phyloP scores from a whole-genome alignment of 1,140 invertebrate genomes.

The Bicyclus anynana region DNA sequence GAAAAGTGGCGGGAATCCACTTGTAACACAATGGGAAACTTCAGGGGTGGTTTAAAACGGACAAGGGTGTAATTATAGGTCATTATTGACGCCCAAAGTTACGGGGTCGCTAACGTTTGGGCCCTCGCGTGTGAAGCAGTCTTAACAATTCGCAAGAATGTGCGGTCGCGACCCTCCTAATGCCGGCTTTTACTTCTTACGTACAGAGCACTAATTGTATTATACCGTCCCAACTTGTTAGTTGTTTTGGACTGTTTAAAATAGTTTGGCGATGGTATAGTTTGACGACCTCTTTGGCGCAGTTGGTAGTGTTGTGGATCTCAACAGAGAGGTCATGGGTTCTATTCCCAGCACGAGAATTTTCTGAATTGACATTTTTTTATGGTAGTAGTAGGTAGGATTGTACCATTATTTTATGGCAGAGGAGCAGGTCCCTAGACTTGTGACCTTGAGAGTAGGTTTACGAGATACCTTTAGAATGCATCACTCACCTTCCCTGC shows the following conservation, averaged over 20 bases:
- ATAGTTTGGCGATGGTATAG: not conserved
- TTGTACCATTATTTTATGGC: too few relatives aligned
- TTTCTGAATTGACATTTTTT: too few relatives aligned
- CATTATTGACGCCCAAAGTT: constrained; percentile 36
- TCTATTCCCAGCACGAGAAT: too few relatives aligned
- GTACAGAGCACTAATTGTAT: constrained; percentile 2
- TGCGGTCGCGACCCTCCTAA: constrained; percentile 13
- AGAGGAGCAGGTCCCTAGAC: too few relatives aligned
- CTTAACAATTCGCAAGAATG: constrained; percentile 33
- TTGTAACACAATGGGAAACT: not conserved
- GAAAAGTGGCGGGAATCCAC: not conserved
- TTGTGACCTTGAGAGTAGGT: too few relatives aligned
- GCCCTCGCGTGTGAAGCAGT: constrained; percentile 29
- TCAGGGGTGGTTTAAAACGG: constrained; percentile 10
- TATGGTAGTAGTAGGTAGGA: too few relatives aligned
- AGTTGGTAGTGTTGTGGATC: not conserved
- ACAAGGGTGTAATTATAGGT: constrained; percentile 30
- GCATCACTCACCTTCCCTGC: too few relatives aligned
- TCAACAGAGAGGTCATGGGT: too few relatives aligned
- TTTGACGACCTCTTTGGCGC: not conserved
- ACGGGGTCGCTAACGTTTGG: constrained; percentile 26
- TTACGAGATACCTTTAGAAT: too few relatives aligned
- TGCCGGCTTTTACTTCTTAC: not conserved
- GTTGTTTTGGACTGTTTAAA: not conserved
- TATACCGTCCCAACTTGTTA: not conserved